Percentiles rank a stretch among this genome's conserved stretches.
Conservation (phyloP, 2,113 vertebrate genomes). For the Syngnathus typhle region DNA sequence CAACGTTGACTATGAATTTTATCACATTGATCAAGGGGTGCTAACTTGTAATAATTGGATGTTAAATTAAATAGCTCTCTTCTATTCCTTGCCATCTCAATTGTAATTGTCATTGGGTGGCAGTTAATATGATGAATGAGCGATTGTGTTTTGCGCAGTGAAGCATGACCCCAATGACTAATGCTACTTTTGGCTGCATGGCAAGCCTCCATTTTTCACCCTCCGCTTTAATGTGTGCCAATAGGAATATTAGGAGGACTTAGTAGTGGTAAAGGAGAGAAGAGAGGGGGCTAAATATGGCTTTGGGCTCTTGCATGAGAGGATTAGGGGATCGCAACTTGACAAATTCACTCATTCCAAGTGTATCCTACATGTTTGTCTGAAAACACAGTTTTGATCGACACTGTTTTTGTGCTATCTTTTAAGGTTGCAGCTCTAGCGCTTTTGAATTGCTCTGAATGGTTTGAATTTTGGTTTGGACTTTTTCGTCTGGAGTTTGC, state of each 20-base stretch:
- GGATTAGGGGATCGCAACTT: constrained; percentile 31
- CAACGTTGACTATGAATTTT: constrained; percentile 98
- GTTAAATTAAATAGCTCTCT: constrained; percentile 99
- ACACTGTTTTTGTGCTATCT: not conserved
- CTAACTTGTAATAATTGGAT: constrained; percentile 99
- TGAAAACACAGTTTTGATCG: not conserved
- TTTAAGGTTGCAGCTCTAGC: not conserved
- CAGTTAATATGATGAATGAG: constrained; percentile 99
- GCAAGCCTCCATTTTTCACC: constrained; percentile 77
- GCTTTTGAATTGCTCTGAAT: not conserved
- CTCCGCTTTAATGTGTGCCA: constrained; percentile 78
- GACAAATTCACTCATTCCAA: constrained; percentile 26
- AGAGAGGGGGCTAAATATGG: constrained; percentile 25
- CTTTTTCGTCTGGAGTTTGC: not conserved
- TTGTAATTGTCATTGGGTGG: constrained; percentile 98
- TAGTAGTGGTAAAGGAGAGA: constrained; percentile 54
- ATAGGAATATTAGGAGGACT: constrained; percentile 88
- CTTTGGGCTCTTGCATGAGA: constrained; percentile 31
- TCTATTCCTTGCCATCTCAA: constrained; percentile 97
- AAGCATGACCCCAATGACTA: constrained; percentile 92
- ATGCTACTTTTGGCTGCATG: constrained; percentile 86
- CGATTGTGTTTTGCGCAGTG: constrained; percentile 94
- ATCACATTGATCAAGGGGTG: constrained; percentile 99
- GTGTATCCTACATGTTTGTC: constrained; percentile 24
- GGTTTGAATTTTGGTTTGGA: not conserved